Evolutionary conservation across 2,113 vertebrate species (phyloP).

Genomic region (Pedetes capensis): DNA sequence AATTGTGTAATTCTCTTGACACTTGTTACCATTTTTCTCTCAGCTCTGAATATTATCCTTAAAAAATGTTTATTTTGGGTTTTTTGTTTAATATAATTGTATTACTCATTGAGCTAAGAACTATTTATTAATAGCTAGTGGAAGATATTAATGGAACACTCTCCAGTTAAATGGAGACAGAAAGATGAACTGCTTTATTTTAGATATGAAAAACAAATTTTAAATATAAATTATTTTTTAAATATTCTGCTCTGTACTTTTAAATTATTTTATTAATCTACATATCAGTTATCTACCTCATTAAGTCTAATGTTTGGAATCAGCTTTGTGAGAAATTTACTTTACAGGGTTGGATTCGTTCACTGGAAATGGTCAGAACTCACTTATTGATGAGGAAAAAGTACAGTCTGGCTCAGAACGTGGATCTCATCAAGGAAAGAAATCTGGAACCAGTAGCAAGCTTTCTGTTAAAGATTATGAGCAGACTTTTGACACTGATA

Average conservation of each 20-base stretch:
- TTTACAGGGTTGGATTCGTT: conserved; percentile 79
- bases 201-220: conserved; percentile 19
- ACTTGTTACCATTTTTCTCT: not conserved
- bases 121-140: not conserved
- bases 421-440: conserved; percentile 83
- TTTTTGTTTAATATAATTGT: not conserved
- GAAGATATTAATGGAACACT: not conserved
- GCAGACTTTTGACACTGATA: conserved; percentile 83
- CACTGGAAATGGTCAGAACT: conserved; percentile 81
- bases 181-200: conserved; percentile 20
- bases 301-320: not conserved
- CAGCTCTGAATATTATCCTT: not conserved
- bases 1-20: not conserved
- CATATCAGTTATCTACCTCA: not conserved
- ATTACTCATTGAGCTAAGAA: not conserved
- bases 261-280: conserved; percentile 7
- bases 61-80: not conserved
- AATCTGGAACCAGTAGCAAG: conserved; percentile 77
- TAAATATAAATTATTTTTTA: not conserved
- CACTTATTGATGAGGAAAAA: conserved; percentile 85
- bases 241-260: not conserved
- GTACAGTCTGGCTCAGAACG: conserved; percentile 82
- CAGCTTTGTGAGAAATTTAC: conserved; percentile 48
- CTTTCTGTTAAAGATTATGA: conserved; percentile 81
- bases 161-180: not conserved